A percentile compares a stretch with the other conserved stretches of the same genome.
phyloP scores from a whole-genome alignment of 1,140 invertebrate genomes.

The Diachasma alloeum region DNA sequence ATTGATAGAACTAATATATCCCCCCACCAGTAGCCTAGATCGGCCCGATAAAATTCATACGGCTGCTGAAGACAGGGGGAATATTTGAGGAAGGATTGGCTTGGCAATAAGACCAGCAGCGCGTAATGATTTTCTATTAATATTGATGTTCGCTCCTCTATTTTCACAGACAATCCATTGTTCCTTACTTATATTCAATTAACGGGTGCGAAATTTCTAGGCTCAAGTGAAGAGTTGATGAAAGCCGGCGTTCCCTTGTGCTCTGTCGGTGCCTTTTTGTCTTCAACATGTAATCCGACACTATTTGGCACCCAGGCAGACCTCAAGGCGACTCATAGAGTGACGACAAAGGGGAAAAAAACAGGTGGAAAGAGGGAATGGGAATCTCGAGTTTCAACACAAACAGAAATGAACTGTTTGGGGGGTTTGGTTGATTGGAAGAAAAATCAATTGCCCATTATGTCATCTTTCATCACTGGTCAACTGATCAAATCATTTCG shows the following conservation, averaged over 20 bases:
- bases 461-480: background rate
- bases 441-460: background rate
- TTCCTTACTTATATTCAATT: background rate
- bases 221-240: background rate
- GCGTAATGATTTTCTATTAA: too few species aligned
- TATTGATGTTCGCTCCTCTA: background rate
- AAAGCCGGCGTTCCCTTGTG: background rate
- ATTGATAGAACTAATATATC: conserved; percentile 64
- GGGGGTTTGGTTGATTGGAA: background rate
- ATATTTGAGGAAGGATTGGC: background rate
- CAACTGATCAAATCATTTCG: background rate
- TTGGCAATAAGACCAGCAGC: too few species aligned
- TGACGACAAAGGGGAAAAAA: background rate
- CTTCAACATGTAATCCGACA: background rate
- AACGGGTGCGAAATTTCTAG: background rate
- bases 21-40: conserved; percentile 15
- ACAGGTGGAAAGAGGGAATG: background rate
- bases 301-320: background rate
- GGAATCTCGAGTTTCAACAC: background rate
- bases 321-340: background rate
- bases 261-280: background rate
- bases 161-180: background rate
- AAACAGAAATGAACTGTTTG: background rate
- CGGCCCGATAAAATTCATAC: background rate
- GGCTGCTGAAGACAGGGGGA: background rate